Evolutionary conservation across 2,113 vertebrate genomes (phyloP).

Genomic region (Oreamnos americanus): DNA sequence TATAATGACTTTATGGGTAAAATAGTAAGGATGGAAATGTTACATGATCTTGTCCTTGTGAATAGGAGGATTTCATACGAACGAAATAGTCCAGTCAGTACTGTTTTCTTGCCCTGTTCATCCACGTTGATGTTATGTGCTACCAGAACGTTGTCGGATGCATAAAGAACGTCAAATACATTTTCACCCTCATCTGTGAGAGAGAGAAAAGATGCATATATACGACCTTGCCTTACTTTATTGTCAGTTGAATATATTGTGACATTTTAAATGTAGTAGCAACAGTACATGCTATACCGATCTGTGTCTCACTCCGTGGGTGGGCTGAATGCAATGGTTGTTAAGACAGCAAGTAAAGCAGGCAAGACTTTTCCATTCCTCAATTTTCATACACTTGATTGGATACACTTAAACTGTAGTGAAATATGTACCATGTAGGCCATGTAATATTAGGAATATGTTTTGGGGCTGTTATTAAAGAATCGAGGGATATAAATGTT

Average conservation of each 20-base stretch:
- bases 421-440: neutral
- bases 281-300: neutral
- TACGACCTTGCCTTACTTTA: neutral
- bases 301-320: accelerated
- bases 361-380: neutral
- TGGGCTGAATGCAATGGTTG: neutral
- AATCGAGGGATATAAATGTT: neutral
- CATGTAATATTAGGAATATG: neutral
- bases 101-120: neutral
- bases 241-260: neutral
- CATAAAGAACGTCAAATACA: neutral
- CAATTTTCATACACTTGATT: neutral
- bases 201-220: neutral
- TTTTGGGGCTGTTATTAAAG: neutral
- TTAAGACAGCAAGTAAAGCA: neutral
- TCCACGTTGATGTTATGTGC: neutral
- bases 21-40: too few species aligned
- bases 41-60: neutral
- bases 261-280: neutral
- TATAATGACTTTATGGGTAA: neutral
- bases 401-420: neutral
- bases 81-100: neutral
- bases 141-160: neutral
- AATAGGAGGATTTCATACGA: neutral
- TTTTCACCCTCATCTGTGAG: neutral